phyloP scores from a whole-genome alignment of 2,113 vertebrate species.

The Albula glossodonta region DNA sequence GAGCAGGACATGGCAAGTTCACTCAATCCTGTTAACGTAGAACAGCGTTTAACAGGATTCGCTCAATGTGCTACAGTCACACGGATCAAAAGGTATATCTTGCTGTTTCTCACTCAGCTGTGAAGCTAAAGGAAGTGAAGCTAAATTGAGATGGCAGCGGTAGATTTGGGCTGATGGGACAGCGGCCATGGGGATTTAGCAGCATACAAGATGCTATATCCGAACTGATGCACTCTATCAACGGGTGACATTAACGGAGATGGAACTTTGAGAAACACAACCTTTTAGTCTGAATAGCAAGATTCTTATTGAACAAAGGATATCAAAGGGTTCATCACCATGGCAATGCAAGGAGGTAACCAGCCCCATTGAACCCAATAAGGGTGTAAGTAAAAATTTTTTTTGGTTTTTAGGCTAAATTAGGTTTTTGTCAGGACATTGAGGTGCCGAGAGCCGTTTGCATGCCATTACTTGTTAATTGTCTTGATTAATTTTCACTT shows the following conservation, averaged over 20 bases:
- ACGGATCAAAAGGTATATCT: not conserved
- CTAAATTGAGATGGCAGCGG: not conserved
- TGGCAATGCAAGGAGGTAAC: not conserved
- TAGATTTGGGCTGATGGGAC: not conserved
- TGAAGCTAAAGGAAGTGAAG: too few relatives aligned
- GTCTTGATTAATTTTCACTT: too few relatives aligned
- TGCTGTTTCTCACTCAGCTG: not conserved
- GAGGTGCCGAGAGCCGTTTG: not conserved
- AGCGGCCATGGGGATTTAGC: not conserved
- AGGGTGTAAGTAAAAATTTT: not conserved
- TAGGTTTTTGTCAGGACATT: too few relatives aligned
- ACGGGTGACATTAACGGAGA: not conserved
- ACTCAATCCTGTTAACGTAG: conserved; percentile 74
- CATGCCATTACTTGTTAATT: not conserved
- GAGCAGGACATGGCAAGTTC: conserved; percentile 55
- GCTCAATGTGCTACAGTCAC: conserved; percentile 45
- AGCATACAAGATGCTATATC: not conserved
- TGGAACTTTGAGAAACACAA: too few relatives aligned
- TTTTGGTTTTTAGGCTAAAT: not conserved
- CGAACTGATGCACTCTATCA: not conserved
- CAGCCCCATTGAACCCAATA: not conserved
- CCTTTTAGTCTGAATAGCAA: too few relatives aligned
- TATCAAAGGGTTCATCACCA: not conserved
- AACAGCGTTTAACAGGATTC: conserved; percentile 76
- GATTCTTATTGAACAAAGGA: not conserved